Evolutionary conservation across 2,888 invertebrate genomes (phyloP), one percentile per base, ranked within the genome.

Genomic region (Lacanobia oleracea): DNA sequence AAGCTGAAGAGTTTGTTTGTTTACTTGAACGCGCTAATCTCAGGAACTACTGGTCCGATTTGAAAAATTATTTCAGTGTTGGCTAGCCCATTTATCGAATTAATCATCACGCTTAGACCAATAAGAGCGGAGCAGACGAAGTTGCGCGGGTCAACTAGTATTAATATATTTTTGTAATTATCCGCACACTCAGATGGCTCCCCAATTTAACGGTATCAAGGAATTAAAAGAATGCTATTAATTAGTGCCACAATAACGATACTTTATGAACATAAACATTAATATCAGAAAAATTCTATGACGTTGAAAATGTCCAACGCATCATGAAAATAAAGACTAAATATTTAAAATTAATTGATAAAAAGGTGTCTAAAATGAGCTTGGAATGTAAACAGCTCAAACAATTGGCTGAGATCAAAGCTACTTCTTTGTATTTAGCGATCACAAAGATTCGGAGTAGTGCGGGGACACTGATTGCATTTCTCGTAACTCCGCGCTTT

Each of bases 381-480:
- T 54, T 50, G n/a, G 18, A 62, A 67, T 48, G 9, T 23, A 23
- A 61, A 48, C 40, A 48, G 40, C 18, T 62, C 1, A 21, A 66
- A 63, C 37, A 66, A 51, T 57, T 33, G 12, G 18, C 23, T 18
- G 45, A 59, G n/a, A 66, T 63, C 50, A 68, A 21, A 78, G 50
- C 51, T 27, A 54, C 56, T 71, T 67, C 18, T 59, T 68, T 59
- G 14, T 50, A 57, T 57, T 60, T 14, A 62, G 57, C 40, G 56
- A 83, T 72, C 56, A 71, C 65, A 73, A 75, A 78, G 61, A 72
- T 65, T 66, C 48, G 33, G 60, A 69, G 57, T 21, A 63, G 63
- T 77, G 62, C 50, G 56, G 67, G 67, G 62, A 62, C 67, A 65
- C 77, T 72, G 83, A 83, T 83, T 83, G 83, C 79, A 81, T 75